Base-by-base conservation (phyloP, 2,888 invertebrate species). In the Catocala sponsa region DNA sequence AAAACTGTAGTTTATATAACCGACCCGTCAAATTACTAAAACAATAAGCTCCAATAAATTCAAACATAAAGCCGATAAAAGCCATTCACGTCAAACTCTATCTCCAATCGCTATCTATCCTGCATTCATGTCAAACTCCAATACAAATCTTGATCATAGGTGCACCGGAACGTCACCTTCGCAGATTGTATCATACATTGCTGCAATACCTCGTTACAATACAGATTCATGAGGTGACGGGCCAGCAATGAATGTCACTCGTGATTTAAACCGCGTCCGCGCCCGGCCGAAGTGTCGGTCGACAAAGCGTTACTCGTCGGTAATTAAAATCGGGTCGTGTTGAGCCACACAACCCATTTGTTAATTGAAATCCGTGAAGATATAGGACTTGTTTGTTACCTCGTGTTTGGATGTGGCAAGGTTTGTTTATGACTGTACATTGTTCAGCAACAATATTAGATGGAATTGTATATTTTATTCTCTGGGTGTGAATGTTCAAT, bases 311-410 rank as follows among this genome's bases (percentile, higher is more conserved):
- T 68, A 75, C 72, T 77, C 74, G 56, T 57, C 63, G 52, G 76
- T 82, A 81, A 80, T 82, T 78, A 76, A 81, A 79, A 80, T 75
- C 72, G 60, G 66, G 51, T 68, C 70, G 65, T 71, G 63, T 64
- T 58, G 58, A 62, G 60, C 67, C 59, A 68, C 70, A 65, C 76
- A 70, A 70, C 75, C 79, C 84, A 85, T 85, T 85, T 85, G 83
- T 79, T 85, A 84, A 85, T 85, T 85, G 78, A 75, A 84, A 78
- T 68, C 68, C 58, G 71, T 70, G 74, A 76, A 78, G 75, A 69
- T 70, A 72, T 65, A 52, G 48, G 49, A 55, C n/a, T 59, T 60
- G 67, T 70, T 68, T 68, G 67, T 70, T 13, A 25, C 47, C 11
- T 9, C 54, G 9, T 48, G 46, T 47, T 32, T 33, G 47, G 51